Conservation (phyloP, 2,113 vertebrate genomes). For the Neolamprologus devosi region DNA sequence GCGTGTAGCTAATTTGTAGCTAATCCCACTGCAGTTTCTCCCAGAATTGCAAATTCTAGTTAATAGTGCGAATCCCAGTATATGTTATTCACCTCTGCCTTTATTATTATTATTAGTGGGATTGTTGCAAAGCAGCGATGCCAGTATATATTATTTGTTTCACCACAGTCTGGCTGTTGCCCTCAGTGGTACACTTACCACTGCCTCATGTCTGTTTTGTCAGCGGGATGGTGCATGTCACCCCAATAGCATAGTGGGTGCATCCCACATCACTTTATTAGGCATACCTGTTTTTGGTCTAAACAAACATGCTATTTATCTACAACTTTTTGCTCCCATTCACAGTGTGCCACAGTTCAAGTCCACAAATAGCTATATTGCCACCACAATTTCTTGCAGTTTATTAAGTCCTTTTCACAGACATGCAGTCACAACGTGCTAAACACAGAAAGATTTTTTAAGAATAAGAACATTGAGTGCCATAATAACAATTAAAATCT, state of each 20-base stretch:
- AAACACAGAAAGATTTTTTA: neutral
- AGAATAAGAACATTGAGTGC: neutral
- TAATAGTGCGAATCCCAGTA: neutral
- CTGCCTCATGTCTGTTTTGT: neutral
- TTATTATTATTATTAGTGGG: neutral
- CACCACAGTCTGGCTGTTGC: neutral
- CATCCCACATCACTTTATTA: neutral
- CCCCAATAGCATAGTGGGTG: neutral
- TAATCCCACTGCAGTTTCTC: neutral
- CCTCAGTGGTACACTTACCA: neutral
- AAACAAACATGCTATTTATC: neutral
- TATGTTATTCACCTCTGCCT: neutral
- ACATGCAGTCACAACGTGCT: neutral
- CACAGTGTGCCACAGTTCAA: fast-evolving
- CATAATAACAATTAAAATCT: neutral
- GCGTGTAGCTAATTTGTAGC: neutral
- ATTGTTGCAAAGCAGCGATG: neutral
- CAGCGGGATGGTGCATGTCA: neutral
- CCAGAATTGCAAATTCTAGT: neutral
- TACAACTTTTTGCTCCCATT: neutral
- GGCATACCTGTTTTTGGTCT: neutral
- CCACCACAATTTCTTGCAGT: neutral
- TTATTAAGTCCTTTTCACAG: neutral
- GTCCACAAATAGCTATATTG: neutral
- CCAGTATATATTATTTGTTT: neutral